Base-by-base conservation (phyloP, 2,797 vertebrate species). In the Jordanella pulchra region DNA sequence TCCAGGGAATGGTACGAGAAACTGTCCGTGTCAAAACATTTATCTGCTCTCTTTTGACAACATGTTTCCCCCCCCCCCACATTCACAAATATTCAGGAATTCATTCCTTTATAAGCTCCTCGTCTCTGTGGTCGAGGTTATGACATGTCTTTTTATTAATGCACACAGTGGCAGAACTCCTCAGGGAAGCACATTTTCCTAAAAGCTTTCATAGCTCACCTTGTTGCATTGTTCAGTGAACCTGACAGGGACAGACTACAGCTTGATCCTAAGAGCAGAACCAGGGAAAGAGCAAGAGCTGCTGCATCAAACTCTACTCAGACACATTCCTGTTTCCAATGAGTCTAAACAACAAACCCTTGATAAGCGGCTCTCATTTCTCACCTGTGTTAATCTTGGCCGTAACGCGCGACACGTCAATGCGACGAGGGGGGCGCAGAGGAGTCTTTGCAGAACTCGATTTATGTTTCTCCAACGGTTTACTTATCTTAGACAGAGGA, bases 401-500 rank as follows among this genome's bases (percentile, higher is more conserved):
- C 1, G 93, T 95, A 72, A 96, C 1, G 0, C 92, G 95, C 0
- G 95, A 92, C 35, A 96, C 84, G 72, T 97, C 95, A 1, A 94
- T 81, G 58, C 85, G 91, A 65, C 94, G 96, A 79, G 92, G 94
- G 50, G 95, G 92, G 28, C 94, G 94, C 47, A 83, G 12, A 15
- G 92, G 84, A 18, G 87, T 87, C 60, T 92, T 93, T 11, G 65
- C 17, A 1, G 92, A 85, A 72, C 51, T 75, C 30, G 54, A 79
- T 92, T 94, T 96, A 71, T 84, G 96, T 56, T 91, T 91, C 55
- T 96, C 94, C 23, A 92, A 89, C 69, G 94, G 93, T 92, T 97
- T 97, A 89, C 90, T 97, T 84, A 99, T 96, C 92, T 98, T 99
- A 17, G 97, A 97, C 71, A 99, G 93, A 0, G 98, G 97, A 21